These are phyloP conservation scores for Miniopterus natalensis DNA, from an alignment of 2,113 vertebrate species.

Conservation along the genomic window DNA sequence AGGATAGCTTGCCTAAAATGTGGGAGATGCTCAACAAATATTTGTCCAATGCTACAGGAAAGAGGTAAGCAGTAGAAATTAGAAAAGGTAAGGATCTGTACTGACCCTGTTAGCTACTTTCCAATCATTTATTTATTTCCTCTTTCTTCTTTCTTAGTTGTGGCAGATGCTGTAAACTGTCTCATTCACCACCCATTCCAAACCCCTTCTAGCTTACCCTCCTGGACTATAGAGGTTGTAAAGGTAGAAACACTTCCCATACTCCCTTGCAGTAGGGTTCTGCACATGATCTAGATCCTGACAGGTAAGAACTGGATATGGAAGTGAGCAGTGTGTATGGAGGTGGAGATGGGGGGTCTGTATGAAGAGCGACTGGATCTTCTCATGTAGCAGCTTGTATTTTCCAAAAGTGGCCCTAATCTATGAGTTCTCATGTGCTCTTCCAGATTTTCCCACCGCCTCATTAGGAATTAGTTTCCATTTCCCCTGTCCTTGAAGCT, in stretches of 20 bases:
- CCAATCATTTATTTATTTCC: background rate
- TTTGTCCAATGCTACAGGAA: background rate
- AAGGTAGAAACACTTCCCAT: background rate
- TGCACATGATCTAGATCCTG: background rate
- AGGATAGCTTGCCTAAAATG: background rate
- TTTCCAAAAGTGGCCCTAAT: background rate
- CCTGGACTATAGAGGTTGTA: background rate
- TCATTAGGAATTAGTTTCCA: background rate
- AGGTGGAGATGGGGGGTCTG: background rate
- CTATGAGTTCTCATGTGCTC: background rate
- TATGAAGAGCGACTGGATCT: background rate
- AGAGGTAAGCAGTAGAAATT: background rate
- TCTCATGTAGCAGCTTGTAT: background rate
- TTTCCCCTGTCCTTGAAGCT: background rate
- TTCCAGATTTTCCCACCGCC: background rate
- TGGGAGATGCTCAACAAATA: background rate
- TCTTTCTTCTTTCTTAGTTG: background rate
- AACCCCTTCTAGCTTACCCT: background rate
- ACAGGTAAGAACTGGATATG: background rate
- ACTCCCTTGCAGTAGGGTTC: background rate
- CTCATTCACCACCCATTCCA: background rate
- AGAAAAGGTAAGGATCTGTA: background rate
- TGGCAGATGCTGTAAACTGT: background rate
- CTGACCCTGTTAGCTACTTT: background rate
- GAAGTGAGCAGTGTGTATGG: background rate